Conservation (phyloP, 2,797 vertebrate genomes). For the Pseudomugil tenellus region DNA sequence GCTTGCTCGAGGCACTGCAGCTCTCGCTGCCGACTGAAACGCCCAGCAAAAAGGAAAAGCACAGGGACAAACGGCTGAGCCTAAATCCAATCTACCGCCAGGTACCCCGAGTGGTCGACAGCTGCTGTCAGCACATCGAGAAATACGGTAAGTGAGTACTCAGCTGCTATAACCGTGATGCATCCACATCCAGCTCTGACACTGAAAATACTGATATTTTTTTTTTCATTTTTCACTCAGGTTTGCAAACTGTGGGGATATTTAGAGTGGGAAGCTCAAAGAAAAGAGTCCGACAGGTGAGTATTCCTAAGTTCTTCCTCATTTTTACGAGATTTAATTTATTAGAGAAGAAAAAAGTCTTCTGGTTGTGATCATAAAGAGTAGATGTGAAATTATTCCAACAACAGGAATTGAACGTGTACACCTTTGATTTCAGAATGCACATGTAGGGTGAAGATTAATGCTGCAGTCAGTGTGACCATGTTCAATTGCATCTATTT, state of each 20-base stretch:
- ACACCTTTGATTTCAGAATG: slow-evolving; percentile 15
- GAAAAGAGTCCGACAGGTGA: slow-evolving; percentile 95
- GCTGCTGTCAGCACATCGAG: slow-evolving; percentile 95
- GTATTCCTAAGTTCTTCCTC: slow-evolving; percentile 6
- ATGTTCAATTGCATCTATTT: neutral
- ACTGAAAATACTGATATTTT: neutral
- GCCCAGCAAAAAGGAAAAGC: slow-evolving; percentile 93
- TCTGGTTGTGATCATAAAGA: neutral
- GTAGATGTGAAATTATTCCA: neutral
- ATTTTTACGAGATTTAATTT: neutral
- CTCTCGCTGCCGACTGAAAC: slow-evolving; percentile 92
- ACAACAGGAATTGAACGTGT: neutral
- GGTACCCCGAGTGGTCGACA: slow-evolving; percentile 93
- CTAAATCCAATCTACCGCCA: slow-evolving; percentile 96
- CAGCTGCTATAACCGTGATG: too few relatives aligned
- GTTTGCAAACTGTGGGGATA: slow-evolving; percentile 95
- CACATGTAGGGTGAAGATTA: neutral
- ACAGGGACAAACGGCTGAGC: slow-evolving; percentile 92
- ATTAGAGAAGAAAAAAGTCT: neutral
- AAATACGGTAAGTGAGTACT: slow-evolving; percentile 86
- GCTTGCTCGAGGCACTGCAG: slow-evolving; percentile 94
- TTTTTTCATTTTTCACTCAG: slow-evolving; percentile 65
- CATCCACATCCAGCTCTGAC: neutral
- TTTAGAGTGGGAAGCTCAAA: slow-evolving; percentile 97
- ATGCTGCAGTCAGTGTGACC: slow-evolving; percentile 14